Evolutionary conservation across 2,888 invertebrate species (phyloP), one percentile per base, ranked within the genome.

Genomic region (Ceratothoa steindachneri): DNA sequence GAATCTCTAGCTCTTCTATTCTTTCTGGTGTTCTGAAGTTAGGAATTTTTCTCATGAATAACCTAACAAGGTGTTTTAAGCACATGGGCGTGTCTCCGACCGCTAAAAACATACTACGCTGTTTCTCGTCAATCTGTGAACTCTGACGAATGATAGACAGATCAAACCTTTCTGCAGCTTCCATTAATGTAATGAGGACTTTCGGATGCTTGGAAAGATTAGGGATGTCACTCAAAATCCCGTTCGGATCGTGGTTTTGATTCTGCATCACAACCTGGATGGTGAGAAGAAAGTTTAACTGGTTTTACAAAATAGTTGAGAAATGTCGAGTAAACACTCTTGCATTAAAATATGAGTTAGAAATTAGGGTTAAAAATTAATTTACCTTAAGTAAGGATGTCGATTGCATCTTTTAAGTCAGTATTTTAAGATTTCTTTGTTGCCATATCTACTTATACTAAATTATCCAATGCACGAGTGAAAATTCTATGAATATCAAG

Each of bases 221-320:
- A 81, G 91, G 90, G 12, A 93, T 87, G 30, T 90, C 91, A 83
- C 92, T 93, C 3, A 94, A 86, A 72, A 93, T 89, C 41, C 93
- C 93, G 82, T 91, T 90, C 0, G 93, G 92, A 82, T 93, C 92
- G 73, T 92, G 88, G 83, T 91, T 92, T 81, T 93, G 93, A 7
- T 91, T 91, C 84, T 92, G 91, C 87, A 92, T 90, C 22, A 91
- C 89, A 0, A 91, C 91, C 89, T 89, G 83, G 0, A n/a, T n/a
- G n/a, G n/a, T n/a, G n/a, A n/a, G n/a, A n/a, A n/a, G n/a, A n/a
- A n/a, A n/a, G n/a, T n/a, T n/a, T n/a, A n/a, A n/a, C n/a, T n/a
- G n/a, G n/a, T n/a, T n/a, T n/a, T n/a, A n/a, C n/a, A n/a, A n/a
- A n/a, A n/a, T n/a, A n/a, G n/a, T n/a, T n/a, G n/a, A n/a, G n/a